Evolutionary conservation across 2,113 vertebrate species (phyloP).

Genomic region (Protobothrops flavoviridis): DNA sequence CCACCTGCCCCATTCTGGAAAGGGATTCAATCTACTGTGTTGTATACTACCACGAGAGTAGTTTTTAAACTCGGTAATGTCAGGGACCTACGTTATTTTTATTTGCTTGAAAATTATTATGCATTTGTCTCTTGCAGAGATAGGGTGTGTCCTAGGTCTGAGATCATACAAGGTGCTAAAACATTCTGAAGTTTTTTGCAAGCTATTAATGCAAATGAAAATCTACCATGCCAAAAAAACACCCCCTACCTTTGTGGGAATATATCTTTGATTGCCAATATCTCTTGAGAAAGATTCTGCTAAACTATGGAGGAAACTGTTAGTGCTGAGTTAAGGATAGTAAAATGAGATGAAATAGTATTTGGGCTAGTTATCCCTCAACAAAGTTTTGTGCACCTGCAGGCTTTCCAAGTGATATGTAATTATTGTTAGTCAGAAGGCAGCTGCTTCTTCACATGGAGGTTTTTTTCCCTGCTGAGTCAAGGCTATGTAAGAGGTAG

Average conservation of each 20-base stretch:
- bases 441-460: not conserved
- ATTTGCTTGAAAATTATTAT: not conserved
- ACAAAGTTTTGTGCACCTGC: not conserved
- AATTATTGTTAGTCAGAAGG: not conserved
- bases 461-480: not conserved
- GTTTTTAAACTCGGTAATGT: not conserved
- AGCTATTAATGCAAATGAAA: not conserved
- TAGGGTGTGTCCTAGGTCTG: not conserved
- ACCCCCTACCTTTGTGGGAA: not conserved
- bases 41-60: accelerated
- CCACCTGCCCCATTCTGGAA: not conserved
- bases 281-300: not conserved
- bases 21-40: not conserved
- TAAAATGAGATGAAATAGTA: not conserved
- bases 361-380: not conserved
- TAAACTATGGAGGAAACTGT: not conserved
- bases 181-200: not conserved
- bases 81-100: not conserved
- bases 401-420: not conserved
- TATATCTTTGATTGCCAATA: not conserved
- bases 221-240: not conserved
- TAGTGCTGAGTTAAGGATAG: not conserved
- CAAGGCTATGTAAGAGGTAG: not conserved
- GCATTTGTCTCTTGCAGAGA: not conserved
- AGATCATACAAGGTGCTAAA: not conserved